Conservation (phyloP, 1,140 invertebrate species). For the Oppia nitens region DNA sequence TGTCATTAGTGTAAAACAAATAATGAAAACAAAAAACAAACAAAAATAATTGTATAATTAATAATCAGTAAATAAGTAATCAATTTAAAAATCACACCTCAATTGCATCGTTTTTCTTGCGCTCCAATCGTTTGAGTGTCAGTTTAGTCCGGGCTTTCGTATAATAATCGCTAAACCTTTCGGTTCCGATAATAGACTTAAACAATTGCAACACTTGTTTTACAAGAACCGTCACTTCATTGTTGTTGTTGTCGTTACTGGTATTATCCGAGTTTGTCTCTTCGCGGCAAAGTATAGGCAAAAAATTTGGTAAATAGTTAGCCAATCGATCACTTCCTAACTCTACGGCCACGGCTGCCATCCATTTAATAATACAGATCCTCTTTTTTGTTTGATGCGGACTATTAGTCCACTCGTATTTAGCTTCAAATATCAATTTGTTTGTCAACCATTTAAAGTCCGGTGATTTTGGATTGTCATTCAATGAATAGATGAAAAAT, state of each 20-base stretch:
- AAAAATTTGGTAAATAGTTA: conserved; percentile 36
- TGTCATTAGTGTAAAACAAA: conserved; percentile 5
- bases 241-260: background rate
- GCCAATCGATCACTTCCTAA: conserved; percentile 27
- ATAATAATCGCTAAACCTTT: conserved; percentile 4
- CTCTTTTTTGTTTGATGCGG: conserved; percentile 36
- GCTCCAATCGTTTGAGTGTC: conserved; percentile 41
- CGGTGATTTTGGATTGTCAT: conserved; percentile 20
- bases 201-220: conserved; percentile 4
- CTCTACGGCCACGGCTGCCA: conserved; percentile 43
- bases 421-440: conserved; percentile 46
- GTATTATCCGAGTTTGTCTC: conserved; percentile 4
- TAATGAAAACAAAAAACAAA: background rate
- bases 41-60: background rate
- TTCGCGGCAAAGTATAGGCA: conserved; percentile 49
- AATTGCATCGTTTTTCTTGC: conserved; percentile 40
- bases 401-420: conserved; percentile 45
- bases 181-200: background rate
- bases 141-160: conserved; percentile 30
- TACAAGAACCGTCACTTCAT: background rate
- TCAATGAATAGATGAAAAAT: conserved; percentile 32
- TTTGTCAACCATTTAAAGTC: conserved; percentile 44
- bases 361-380: conserved; percentile 47
- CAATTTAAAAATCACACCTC: conserved; percentile 22
- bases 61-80: background rate